Evolutionary conservation across 2,888 invertebrate species (phyloP).

Genomic region (Conchocele bisecta): DNA sequence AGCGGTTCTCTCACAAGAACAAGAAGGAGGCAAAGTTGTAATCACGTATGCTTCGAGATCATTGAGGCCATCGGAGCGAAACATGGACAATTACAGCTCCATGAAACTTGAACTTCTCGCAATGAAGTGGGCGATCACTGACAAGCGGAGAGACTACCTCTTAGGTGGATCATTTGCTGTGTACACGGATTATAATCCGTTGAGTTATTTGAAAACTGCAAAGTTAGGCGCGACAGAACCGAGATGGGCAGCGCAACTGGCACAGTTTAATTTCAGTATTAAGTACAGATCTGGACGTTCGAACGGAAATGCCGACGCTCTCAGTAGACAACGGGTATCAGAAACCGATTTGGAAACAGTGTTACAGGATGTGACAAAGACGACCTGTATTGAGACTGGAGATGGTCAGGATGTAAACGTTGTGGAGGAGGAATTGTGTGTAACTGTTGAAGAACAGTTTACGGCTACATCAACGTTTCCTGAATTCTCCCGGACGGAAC

Average conservation of each 20-base stretch:
- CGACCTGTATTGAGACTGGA: too few relatives aligned
- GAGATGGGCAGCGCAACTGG: conserved; percentile 43
- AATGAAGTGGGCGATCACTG: conserved; percentile 55
- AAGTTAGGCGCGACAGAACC: conserved; percentile 40
- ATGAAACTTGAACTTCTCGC: conserved; percentile 51
- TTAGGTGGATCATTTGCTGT: conserved; percentile 37
- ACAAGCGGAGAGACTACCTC: conserved; percentile 51
- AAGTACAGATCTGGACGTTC: conserved; percentile 30
- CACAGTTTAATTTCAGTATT: conserved; percentile 37
- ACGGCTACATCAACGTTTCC: too few relatives aligned
- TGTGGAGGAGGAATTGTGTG: too few relatives aligned
- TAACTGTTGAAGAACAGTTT: too few relatives aligned
- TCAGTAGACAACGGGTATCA: conserved; percentile 21
- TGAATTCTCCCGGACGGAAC: background rate
- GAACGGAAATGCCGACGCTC: conserved; percentile 44
- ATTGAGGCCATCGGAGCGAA: conserved; percentile 47
- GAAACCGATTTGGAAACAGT: background rate
- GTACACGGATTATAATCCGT: conserved; percentile 54
- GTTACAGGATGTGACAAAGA: conserved; percentile 5
- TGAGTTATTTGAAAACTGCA: conserved; percentile 47
- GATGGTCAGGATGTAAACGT: too few relatives aligned
- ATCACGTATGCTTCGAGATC: conserved; percentile 50
- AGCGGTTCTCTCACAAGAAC: conserved; percentile 54
- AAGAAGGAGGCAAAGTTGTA: conserved; percentile 33
- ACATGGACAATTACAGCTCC: conserved; percentile 50